These are phyloP conservation scores for Yponomeuta evonymella DNA, from an alignment of 2,888 invertebrate species.

Conservation along the genomic window DNA sequence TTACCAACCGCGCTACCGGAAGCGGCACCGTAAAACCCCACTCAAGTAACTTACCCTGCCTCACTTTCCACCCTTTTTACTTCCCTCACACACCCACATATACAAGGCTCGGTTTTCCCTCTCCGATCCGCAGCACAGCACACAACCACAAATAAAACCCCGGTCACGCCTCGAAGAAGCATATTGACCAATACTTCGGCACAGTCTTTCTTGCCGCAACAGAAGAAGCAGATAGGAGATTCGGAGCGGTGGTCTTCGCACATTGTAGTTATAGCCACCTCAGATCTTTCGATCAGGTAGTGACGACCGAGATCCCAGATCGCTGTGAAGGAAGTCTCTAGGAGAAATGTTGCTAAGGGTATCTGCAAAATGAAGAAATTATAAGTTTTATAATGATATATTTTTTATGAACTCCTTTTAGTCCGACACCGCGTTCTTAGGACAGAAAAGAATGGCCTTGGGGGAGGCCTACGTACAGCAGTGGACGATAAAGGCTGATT, in stretches of 20 bases:
- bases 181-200: conserved; percentile 34
- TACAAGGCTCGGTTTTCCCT: too few relatives aligned
- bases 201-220: conserved; percentile 40
- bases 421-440: too few relatives aligned
- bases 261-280: conserved; percentile 40
- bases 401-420: too few relatives aligned
- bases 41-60: too few relatives aligned
- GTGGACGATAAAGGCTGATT: too few relatives aligned
- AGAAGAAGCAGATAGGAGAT: conserved; percentile 44
- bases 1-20: too few relatives aligned
- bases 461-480: too few relatives aligned
- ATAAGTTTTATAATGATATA: too few relatives aligned
- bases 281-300: conserved; percentile 36
- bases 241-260: conserved; percentile 35
- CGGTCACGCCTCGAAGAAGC: conserved; percentile 38
- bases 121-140: conserved; percentile 25
- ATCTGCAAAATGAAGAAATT: conserved; percentile 39
- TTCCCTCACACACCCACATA: too few relatives aligned
- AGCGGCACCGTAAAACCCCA: too few relatives aligned
- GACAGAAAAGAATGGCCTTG: too few relatives aligned
- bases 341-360: conserved; percentile 32
- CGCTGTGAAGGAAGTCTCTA: conserved; percentile 40
- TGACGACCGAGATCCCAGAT: conserved; percentile 41
- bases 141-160: conserved; percentile 31
- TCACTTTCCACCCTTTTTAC: too few relatives aligned